Percentiles rank a stretch among this genome's conserved stretches.
These are phyloP conservation scores for Lycopodina hypogea DNA, from an alignment of 37 sponge, comb jelly and placozoan genomes.

Conservation along the genomic window DNA sequence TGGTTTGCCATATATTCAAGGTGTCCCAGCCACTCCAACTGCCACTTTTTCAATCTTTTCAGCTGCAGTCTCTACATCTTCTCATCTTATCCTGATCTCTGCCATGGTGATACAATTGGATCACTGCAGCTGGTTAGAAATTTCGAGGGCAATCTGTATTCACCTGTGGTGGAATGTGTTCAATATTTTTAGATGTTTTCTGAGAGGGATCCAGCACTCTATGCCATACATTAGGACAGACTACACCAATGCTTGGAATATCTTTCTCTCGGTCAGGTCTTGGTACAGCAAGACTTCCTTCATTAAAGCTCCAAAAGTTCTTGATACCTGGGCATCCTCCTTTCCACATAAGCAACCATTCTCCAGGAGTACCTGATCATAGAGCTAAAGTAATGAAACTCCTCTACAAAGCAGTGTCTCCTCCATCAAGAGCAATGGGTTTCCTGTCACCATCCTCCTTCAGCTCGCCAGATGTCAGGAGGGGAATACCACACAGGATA, in stretches of 20 bases:
- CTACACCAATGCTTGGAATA: background rate
- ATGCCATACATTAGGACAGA: constrained; percentile 18
- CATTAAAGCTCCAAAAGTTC: background rate
- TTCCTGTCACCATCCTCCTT: background rate
- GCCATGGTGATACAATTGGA: background rate
- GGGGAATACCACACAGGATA: too few species aligned
- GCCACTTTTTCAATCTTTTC: background rate
- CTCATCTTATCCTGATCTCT: too few species aligned
- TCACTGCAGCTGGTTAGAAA: constrained; percentile 23
- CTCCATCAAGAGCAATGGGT: too few species aligned
- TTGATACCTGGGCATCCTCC: too few species aligned
- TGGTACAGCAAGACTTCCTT: background rate
- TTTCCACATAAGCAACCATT: background rate
- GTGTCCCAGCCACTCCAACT: constrained; percentile 35
- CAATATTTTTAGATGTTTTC: background rate
- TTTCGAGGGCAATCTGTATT: constrained; percentile 6
- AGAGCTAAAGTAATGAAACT: too few species aligned
- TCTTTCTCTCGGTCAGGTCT: background rate
- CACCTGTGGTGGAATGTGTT: constrained; percentile 28
- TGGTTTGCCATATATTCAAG: too few species aligned
- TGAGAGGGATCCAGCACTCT: constrained; percentile 27
- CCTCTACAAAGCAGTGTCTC: too few species aligned
- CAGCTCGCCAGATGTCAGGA: constrained; percentile 5
- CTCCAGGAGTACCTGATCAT: background rate
- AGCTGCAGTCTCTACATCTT: background rate